phyloP scores from a whole-genome alignment of 2,888 invertebrate genomes.

The Melanophora roralis region DNA sequence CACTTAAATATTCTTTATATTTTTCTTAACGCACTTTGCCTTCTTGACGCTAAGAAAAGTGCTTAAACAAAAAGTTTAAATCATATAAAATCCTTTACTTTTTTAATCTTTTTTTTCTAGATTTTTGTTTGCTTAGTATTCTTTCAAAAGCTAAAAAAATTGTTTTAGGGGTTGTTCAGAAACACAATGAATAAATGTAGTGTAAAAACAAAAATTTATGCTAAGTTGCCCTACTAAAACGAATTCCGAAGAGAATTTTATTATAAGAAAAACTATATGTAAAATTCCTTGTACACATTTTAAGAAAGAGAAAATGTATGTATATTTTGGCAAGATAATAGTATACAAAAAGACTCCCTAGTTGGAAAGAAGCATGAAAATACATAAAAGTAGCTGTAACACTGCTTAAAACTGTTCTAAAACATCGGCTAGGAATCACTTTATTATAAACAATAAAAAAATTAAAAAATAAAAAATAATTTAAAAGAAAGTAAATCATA shows the following conservation, averaged over 20 bases:
- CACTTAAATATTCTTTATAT: constrained; percentile 28
- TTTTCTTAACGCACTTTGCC: constrained; percentile 37
- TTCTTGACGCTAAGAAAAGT: constrained; percentile 33
- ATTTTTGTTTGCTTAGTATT: background rate
- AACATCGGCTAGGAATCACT: background rate
- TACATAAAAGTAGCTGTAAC: constrained; percentile 48
- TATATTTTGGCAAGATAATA: constrained; percentile 37
- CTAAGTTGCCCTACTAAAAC: constrained; percentile 57
- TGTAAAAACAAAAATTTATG: constrained; percentile 37
- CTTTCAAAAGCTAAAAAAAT: background rate
- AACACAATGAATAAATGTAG: too few relatives aligned
- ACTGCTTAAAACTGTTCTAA: background rate
- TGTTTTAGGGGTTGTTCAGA: background rate
- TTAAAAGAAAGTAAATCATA: too few relatives aligned
- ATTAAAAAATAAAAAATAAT: too few relatives aligned
- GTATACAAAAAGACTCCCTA: constrained; percentile 34
- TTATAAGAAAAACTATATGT: background rate
- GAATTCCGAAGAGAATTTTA: constrained; percentile 36
- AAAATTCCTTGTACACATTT: too few relatives aligned
- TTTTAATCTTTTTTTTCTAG: background rate
- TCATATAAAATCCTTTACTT: constrained; percentile 44
- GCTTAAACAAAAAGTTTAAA: constrained; percentile 50
- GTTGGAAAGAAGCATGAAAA: constrained; percentile 23
- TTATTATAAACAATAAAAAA: too few relatives aligned
- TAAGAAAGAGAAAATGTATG: constrained; percentile 23